Base-by-base conservation (phyloP, 2,888 invertebrate species). In the Sesamia inferens region DNA sequence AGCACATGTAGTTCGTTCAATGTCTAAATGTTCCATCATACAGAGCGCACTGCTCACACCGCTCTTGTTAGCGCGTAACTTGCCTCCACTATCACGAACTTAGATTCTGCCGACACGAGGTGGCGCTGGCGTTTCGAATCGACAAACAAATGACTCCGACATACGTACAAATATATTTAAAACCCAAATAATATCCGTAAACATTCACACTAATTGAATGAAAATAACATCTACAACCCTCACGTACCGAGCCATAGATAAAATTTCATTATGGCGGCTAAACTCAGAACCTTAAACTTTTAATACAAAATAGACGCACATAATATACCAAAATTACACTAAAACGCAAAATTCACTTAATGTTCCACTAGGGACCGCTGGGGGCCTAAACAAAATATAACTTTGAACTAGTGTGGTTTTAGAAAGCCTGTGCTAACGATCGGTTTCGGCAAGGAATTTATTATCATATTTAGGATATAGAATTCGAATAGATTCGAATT, bases 311-410 rank as follows among this genome's bases (percentile, higher is more conserved):
- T 68, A 73, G 58, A 72, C 64, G 51, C 48, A 19, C 54, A 65
- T 65, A 76, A n/a, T n/a, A 54, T n/a, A n/a, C n/a, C 51, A 76
- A 77, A 76, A 82, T 82, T 74, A 70, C 58, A 66, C 54, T 72
- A 57, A 74, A 76, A 77, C 70, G 76, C 63, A 59, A 78, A 79
- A 80, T 84, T 78, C 80, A 71, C 78, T 82, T 83, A 82, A 82
- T 85, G 71, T 24, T 73, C 55, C 84, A 31, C 81, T 67, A 24
- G 82, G 77, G 69, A 70, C 57, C 47, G 67, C 71, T 66, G 54
- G 13, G 61, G 59, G 76, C 24, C 71, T 70, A 62, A 80, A 85
- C 81, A 73, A 71, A 83, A 83, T 67, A 73, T 71, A 85, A 79
- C 74, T 79, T 66, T 44, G 1, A 77, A 85, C 79, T 80, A 79